phyloP scores from a whole-genome alignment of 2,797 vertebrate genomes.

The Myioborus miniatus region DNA sequence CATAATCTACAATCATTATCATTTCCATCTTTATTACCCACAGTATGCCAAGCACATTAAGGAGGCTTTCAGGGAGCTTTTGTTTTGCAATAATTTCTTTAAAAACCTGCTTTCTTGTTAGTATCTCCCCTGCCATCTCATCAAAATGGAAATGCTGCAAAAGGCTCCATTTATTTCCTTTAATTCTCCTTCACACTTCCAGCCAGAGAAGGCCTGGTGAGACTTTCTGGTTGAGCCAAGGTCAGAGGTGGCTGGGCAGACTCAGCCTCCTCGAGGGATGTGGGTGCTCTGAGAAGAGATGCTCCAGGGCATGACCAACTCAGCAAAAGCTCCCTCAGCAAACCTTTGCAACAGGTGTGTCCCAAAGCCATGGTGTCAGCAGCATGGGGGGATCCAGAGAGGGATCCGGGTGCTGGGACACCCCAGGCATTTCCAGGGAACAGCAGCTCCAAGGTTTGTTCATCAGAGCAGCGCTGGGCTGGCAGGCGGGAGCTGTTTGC shows the following conservation, averaged over 20 bases:
- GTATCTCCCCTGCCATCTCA: conserved; percentile 70
- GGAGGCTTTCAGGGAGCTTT: conserved; percentile 71
- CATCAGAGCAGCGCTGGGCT: not conserved
- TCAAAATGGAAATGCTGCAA: conserved; percentile 66
- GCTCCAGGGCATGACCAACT: not conserved
- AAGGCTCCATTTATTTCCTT: conserved; percentile 57
- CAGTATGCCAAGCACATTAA: conserved; percentile 72
- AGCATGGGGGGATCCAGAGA: not conserved
- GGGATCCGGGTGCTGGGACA: not conserved
- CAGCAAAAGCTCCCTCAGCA: not conserved
- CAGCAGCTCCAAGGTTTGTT: not conserved
- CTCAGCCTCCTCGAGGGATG: not conserved
- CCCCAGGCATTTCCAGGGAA: not conserved
- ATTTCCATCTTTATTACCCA: conserved; percentile 77
- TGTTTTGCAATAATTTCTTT: conserved; percentile 70
- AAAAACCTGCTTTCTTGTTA: conserved; percentile 72
- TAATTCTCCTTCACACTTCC: conserved; percentile 27
- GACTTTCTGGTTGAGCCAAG: not conserved
- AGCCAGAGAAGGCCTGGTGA: not conserved
- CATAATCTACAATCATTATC: conserved; percentile 77
- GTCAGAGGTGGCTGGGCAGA: not conserved
- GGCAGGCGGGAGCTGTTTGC: conserved; percentile 8
- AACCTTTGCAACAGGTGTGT: not conserved
- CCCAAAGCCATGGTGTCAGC: not conserved
- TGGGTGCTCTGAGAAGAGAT: not conserved